Evolutionary conservation across 2,888 invertebrate species (phyloP), one percentile per base, ranked within the genome.

Genomic region (Papilio elwesi): DNA sequence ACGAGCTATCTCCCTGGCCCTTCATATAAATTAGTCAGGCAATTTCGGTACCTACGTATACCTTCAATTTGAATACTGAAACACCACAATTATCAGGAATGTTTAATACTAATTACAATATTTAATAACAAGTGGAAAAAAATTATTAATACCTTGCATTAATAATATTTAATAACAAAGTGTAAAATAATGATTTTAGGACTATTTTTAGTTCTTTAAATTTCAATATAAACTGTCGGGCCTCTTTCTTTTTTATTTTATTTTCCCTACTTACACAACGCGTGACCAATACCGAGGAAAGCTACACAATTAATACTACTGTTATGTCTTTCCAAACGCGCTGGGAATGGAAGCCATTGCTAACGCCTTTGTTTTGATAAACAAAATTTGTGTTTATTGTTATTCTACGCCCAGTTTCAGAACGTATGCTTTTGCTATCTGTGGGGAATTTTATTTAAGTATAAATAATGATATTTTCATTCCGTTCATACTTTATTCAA

Each of bases 371-470:
- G 51, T 65, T 65, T n/a, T 65, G 65, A 65, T 65, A 65, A 65
- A 49, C 49, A 62, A 49, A 65, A 65, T 51, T 65, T 49, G 51
- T 65, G 49, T 65, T 65, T 65, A 65, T 65, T 51, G 65, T 65
- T 65, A 48, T 62, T 43, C 10, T 38, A 62, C 38, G 15, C 7
- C n/a, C 43, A 43, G 10, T 43, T 62, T 62, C 9, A n/a, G 59
- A 62, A 62, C 15, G 15, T 62, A 43, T 62, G 15, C 43, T 59
- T 59, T 8, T 59, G 43, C 59, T 62, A 43, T 43, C 43, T 62
- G 15, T 43, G 43, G 10, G 15, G 43, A 62, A 59, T 59, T 51
- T 51, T 52, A 52, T 52, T 7, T 43, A 9, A 43, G 7, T 62
- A 62, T 62, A 62, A 62, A 62, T 38, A 59, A 38, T 62, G n/a